Conservation (phyloP, 2,113 vertebrate genomes). For the Myiopsitta monachus region DNA sequence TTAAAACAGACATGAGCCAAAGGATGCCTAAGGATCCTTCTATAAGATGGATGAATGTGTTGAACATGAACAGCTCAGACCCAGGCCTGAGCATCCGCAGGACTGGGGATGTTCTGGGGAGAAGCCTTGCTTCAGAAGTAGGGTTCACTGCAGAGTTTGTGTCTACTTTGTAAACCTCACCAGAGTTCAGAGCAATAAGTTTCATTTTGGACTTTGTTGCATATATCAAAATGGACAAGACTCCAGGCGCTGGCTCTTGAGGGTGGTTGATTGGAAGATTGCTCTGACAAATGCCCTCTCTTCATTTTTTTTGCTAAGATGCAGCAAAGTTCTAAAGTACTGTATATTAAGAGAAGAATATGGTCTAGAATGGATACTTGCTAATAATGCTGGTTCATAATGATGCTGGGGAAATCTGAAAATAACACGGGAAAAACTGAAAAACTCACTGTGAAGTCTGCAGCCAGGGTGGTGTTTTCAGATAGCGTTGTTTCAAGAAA, state of each 20-base stretch:
- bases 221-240: not conserved
- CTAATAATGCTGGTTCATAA: not conserved
- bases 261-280: not conserved
- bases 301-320: not conserved
- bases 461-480: not conserved
- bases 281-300: not conserved
- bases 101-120: not conserved
- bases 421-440: not conserved
- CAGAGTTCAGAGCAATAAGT: not conserved
- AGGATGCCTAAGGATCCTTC: not conserved
- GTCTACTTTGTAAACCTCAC: not conserved
- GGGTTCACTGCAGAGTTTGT: not conserved
- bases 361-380: not conserved
- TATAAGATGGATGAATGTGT: not conserved
- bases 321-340: not conserved
- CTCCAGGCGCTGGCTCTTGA: not conserved
- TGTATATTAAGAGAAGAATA: not conserved
- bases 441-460: not conserved
- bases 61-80: not conserved
- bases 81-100: not conserved
- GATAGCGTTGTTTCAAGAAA: not conserved
- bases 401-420: not conserved
- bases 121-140: not conserved
- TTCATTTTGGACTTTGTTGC: not conserved
- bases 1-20: conserved; percentile 11